A percentile compares a stretch with the other conserved stretches of the same genome.
phyloP scores from a whole-genome alignment of 92 coral and sea anemone genomes.

The Phymanthus crucifer region DNA sequence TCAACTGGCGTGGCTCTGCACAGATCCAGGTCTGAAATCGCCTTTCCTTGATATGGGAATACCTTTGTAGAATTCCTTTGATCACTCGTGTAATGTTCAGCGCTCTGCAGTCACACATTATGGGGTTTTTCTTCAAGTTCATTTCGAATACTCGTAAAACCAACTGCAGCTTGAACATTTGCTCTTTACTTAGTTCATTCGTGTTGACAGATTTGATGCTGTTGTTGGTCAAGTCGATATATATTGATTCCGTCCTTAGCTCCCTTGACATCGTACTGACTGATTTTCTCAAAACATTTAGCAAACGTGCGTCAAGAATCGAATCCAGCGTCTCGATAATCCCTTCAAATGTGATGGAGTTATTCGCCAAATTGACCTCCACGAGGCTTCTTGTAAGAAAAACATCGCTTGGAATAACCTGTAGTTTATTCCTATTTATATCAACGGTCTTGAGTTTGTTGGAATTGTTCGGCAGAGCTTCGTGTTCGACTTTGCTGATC shows the following conservation, averaged over 20 bases:
- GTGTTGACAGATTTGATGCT: conserved; percentile 37
- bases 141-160: conserved; percentile 49
- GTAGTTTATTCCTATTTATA: conserved; percentile 48
- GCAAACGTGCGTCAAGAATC: conserved; percentile 14
- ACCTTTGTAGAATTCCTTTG: conserved; percentile 3
- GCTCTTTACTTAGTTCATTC: conserved; percentile 29
- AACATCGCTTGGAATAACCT: conserved; percentile 11
- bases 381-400: conserved; percentile 34
- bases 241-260: conserved; percentile 29
- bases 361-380: conserved; percentile 43
- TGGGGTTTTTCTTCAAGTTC: conserved; percentile 59
- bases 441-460: conserved; percentile 38
- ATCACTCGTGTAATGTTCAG: conserved; percentile 32
- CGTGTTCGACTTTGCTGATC: conserved; percentile 31
- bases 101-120: conserved; percentile 59
- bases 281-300: conserved; percentile 42
- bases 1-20: conserved; percentile 38
- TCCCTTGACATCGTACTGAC: conserved; percentile 13
- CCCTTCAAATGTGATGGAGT: conserved; percentile 34
- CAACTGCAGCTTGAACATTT: conserved; percentile 27
- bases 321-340: conserved; percentile 36
- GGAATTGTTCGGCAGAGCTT: conserved; percentile 54
- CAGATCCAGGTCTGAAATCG: conserved; percentile 75
- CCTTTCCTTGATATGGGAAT: not conserved
- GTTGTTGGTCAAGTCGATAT: conserved; percentile 51